Base-by-base conservation (phyloP, 1,140 invertebrate genomes). In the Sweltsa coloradensis region DNA sequence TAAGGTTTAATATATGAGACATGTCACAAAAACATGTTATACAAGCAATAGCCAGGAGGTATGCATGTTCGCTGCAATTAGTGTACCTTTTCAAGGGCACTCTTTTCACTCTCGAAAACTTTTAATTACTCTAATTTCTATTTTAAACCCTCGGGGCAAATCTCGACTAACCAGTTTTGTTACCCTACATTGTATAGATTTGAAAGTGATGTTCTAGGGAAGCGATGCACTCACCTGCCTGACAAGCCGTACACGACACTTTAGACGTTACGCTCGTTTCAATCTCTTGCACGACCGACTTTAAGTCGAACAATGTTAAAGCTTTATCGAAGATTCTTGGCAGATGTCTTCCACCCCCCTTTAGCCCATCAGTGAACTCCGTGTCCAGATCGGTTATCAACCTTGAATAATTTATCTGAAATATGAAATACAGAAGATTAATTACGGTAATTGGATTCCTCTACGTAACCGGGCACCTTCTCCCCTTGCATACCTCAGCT, bases 251-350 rank as follows among this genome's bases (percentile, higher is more conserved):
- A 55, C 89, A 92, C 0, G 86, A 89, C 2, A 91, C 86, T 62
- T 85, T 89, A 0, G 85, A 89, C 84, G 91, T 86, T 2, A 91
- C 82, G 11, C 85, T 89, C 50, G 87, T 89, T 66, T 91, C 87
- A 18, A 91, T 78, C 68, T 91, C 87, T 53, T 79, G 79, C 50
- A 84, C 79, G 3, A 90, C 85, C 69, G 88, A 84, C 57, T 85
- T 81, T 39, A 90, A 60, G 62, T 90, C 86, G 9, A 90, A 66
- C 9, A 90, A 61, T 58, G 82, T 82, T 42, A 89, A 65, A 1
- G 86, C 83, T 63, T 88, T 85, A 52, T 88, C 83, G 1, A 89
- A 80, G 47, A 89, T 82, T 3, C 78, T 68, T 0, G 84, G 83
- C 29, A 87, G 63, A 42, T 81, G 81, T 4, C 79, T 72, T 9